Conservation (phyloP, 2,113 vertebrate genomes). For the Naja naja region DNA sequence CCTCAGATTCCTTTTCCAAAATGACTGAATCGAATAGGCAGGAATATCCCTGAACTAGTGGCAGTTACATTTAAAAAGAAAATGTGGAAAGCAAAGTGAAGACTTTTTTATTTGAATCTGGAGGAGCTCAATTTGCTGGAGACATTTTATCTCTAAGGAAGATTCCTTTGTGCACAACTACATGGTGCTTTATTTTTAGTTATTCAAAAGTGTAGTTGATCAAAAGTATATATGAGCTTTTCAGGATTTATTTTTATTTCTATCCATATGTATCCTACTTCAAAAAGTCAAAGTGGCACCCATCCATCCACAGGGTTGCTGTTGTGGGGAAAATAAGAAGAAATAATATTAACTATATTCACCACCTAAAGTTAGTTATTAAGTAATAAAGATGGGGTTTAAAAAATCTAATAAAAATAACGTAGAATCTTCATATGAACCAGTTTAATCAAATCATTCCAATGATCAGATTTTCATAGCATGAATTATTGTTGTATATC, state of each 20-base stretch:
- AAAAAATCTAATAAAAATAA: background rate
- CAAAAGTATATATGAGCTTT: background rate
- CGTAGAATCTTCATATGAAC: background rate
- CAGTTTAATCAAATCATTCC: background rate
- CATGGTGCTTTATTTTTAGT: background rate
- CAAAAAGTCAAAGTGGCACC: background rate
- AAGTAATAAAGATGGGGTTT: background rate
- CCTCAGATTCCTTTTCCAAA: background rate
- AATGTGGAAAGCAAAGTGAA: background rate
- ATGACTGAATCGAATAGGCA: background rate
- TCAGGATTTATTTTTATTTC: background rate
- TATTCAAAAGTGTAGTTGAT: background rate
- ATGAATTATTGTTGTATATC: background rate
- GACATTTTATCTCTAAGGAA: background rate
- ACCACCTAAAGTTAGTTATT: background rate
- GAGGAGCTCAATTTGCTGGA: background rate
- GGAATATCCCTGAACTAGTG: background rate
- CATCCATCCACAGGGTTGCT: background rate
- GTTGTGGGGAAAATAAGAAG: background rate
- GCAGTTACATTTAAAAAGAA: background rate
- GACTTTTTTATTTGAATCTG: background rate
- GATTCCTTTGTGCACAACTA: background rate
- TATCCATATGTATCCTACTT: background rate
- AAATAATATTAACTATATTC: background rate
- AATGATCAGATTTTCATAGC: background rate